Conservation (phyloP, 2,888 invertebrate species). For the Napeogenes inachia region DNA sequence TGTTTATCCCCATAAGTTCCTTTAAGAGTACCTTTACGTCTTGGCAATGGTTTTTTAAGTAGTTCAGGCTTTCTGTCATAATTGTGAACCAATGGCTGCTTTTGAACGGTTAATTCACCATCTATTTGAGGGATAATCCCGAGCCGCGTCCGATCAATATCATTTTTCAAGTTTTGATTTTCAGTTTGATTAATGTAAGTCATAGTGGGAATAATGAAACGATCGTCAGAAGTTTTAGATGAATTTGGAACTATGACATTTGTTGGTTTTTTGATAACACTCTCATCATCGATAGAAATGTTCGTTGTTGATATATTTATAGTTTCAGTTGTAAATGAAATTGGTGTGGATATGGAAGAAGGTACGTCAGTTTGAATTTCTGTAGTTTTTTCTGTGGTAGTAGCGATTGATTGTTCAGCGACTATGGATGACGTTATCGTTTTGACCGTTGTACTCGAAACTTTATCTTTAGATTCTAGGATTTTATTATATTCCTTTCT, state of each 20-base stretch:
- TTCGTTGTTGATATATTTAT: not conserved
- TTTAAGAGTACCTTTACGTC: slow-evolving; percentile 70
- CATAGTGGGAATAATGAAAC: slow-evolving; percentile 57
- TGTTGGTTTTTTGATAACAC: slow-evolving; percentile 10
- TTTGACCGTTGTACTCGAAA: slow-evolving; percentile 23
- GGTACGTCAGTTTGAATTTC: slow-evolving; percentile 8
- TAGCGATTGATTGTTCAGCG: slow-evolving; percentile 20
- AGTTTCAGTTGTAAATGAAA: slow-evolving; percentile 19
- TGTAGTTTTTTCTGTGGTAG: slow-evolving; percentile 18
- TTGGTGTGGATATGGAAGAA: slow-evolving; percentile 1
- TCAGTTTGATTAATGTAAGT: slow-evolving; percentile 37
- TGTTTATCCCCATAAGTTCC: slow-evolving; percentile 73
- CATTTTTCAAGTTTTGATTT: slow-evolving; percentile 48
- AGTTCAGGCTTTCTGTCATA: slow-evolving; percentile 51
- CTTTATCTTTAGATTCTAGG: slow-evolving; percentile 3
- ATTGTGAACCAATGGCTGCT: slow-evolving; percentile 42
- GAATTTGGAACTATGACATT: slow-evolving; percentile 11
- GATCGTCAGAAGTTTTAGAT: slow-evolving; percentile 27
- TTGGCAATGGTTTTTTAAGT: slow-evolving; percentile 59
- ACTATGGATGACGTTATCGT: slow-evolving; percentile 9
- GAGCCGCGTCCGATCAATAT: slow-evolving; percentile 40
- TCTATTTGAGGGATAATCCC: slow-evolving; percentile 41
- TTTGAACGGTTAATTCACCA: slow-evolving; percentile 60
- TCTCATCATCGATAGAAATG: not conserved
- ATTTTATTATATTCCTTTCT: slow-evolving; percentile 45